Percentiles rank a stretch among this genome's conserved stretches.
Evolutionary conservation across 2,113 vertebrate genomes (phyloP).

Genomic region (Athene cunicularia): DNA sequence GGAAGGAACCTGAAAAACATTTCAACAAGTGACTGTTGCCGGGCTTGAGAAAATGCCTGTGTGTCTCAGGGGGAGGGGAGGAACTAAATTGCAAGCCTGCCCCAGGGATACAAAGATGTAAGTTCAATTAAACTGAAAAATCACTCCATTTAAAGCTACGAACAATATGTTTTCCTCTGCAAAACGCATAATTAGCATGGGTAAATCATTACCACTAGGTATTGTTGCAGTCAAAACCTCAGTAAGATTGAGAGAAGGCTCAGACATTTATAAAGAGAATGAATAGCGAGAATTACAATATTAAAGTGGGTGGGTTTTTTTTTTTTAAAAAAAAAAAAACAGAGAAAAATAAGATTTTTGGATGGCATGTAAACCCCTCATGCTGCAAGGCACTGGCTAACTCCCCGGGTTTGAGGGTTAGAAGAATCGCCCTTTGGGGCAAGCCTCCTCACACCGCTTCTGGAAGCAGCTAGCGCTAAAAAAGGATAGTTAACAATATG

Average conservation of each 20-base stretch:
- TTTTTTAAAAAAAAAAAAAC: not conserved
- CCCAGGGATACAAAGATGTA: not conserved
- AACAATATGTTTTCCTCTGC: not conserved
- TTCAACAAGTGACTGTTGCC: constrained; percentile 17
- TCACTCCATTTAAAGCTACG: not conserved
- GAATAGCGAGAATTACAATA: not conserved
- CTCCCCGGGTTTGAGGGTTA: not conserved
- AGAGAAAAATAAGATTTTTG: not conserved
- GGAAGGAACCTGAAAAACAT: not conserved
- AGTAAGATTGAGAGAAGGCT: not conserved
- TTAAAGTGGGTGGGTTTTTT: not conserved
- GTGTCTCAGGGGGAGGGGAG: not conserved
- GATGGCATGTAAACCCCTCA: not conserved
- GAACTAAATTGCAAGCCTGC: not conserved
- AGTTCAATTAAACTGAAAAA: constrained; percentile 50
- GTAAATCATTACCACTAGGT: constrained; percentile 31
- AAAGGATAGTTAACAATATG: not conserved
- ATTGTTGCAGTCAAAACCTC: not conserved
- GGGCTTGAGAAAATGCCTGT: not conserved
- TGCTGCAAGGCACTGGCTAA: not conserved
- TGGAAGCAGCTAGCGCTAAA: not conserved
- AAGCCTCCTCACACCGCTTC: not conserved
- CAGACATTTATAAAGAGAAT: not conserved
- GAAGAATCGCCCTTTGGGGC: not conserved
- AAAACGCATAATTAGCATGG: not conserved